Base-by-base conservation (phyloP, 92 coral and sea anemone genomes). In the Micromussa lordhowensis region DNA sequence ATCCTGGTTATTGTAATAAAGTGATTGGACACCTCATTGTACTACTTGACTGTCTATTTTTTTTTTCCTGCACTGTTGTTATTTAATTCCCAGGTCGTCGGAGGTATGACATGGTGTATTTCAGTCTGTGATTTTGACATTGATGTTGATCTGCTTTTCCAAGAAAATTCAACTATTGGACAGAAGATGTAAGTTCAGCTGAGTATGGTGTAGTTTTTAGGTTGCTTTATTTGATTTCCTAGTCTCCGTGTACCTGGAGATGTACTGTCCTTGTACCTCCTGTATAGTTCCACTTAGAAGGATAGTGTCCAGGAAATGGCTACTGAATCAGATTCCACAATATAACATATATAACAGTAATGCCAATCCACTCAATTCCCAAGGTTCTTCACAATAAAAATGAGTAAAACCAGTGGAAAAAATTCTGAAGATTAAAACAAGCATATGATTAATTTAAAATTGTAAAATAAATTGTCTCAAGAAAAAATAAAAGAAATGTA, bases 51-150 rank as follows among this genome's bases (percentile, higher is more conserved):
- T 21, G 29, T 78, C 19, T 31, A 12, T 53, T 3, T 16, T 11
- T 22, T 26, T 76, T 28, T 19, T 53, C 48, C 22, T n/a, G 49
- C 35, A 71, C 40, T 72, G 51, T n/a, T 51, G 16, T 38, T 85
- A 18, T 82, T 2, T 61, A 5, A 61, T 22, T 78, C 81, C 15
- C 40, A 97, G 99, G 99, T 97, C 83, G 99, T 97, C 86, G 99
- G 99, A 15, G 99, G 99, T 58, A 97, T 97, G 99, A 97, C 99
- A 0, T 97, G 99, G 99, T 97, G 99, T 35, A 97, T 97, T 32
- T 89, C 98, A 36, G 98, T 96, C 35, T 97, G 99, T 88, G 99
- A 97, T 86, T 94, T 97, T 88, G 99, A 97, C 82, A 86, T 97
- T 68, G 99, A 97, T 87, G 99, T 97, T 32, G 99, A 97, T 76